Evolutionary conservation across 2,113 vertebrate species (phyloP).

Genomic region (Emberiza fucata): DNA sequence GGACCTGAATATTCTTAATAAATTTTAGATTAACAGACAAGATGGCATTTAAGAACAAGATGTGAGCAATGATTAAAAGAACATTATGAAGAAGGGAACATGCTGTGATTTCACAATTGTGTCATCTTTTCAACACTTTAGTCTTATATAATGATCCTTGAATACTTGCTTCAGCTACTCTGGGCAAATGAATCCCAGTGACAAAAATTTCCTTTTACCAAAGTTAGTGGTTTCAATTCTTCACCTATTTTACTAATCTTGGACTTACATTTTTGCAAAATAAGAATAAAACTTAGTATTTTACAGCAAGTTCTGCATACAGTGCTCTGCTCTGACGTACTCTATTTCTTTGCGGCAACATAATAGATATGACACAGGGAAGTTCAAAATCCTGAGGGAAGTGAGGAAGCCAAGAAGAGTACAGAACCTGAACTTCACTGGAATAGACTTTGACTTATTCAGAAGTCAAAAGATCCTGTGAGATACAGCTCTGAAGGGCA

Average conservation of each 20-base stretch:
- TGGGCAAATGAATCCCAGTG: neutral
- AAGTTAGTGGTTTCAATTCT: neutral
- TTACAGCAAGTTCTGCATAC: neutral
- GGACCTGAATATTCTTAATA: slow-evolving; percentile 15
- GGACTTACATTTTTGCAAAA: neutral
- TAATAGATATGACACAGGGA: neutral
- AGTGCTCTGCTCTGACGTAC: neutral
- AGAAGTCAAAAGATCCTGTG: neutral
- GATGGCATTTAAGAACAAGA: slow-evolving; percentile 1
- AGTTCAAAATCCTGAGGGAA: neutral
- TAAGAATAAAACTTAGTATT: neutral
- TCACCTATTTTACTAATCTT: neutral
- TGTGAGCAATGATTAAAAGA: slow-evolving; percentile 39
- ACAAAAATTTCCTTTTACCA: neutral
- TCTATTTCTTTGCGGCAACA: neutral
- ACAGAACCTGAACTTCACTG: neutral
- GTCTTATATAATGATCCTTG: neutral
- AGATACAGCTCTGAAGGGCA: neutral
- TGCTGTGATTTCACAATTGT: neutral
- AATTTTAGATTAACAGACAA: slow-evolving; percentile 41
- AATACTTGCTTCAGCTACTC: neutral
- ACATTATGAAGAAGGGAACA: neutral
- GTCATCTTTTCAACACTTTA: neutral
- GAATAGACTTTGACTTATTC: neutral
- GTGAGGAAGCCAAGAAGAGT: neutral